phyloP scores from a whole-genome alignment of 2,797 vertebrate genomes.

The Pseudochirops cupreus region DNA sequence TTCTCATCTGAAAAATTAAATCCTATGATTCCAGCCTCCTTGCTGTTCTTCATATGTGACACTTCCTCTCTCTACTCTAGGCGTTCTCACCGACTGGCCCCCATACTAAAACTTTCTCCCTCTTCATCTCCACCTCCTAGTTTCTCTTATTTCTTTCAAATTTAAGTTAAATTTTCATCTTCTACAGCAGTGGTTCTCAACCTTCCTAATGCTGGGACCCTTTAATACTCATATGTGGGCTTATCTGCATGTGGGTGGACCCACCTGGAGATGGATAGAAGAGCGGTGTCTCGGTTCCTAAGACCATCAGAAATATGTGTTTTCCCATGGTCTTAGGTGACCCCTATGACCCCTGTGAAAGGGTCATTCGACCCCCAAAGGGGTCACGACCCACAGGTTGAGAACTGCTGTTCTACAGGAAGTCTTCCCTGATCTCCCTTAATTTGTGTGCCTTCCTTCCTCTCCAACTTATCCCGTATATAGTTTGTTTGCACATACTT shows the following conservation, averaged over 20 bases:
- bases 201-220: too few relatives aligned
- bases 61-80: neutral
- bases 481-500: neutral
- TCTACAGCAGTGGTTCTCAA: neutral
- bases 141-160: neutral
- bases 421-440: neutral
- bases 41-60: neutral
- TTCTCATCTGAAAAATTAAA: neutral
- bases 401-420: neutral
- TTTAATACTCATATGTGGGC: too few relatives aligned
- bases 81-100: neutral
- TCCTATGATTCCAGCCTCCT: neutral
- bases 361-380: too few relatives aligned
- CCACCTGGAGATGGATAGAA: too few relatives aligned
- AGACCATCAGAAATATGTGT: too few relatives aligned
- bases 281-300: too few relatives aligned
- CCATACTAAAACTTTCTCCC: neutral
- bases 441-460: neutral
- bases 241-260: too few relatives aligned
- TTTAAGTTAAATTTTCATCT: neutral
- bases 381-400: too few relatives aligned
- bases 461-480: neutral
- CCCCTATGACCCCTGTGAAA: too few relatives aligned
- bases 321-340: too few relatives aligned
- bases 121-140: neutral